Evolutionary conservation across 1,140 invertebrate species (phyloP).

Genomic region (Eulimnadia texana): DNA sequence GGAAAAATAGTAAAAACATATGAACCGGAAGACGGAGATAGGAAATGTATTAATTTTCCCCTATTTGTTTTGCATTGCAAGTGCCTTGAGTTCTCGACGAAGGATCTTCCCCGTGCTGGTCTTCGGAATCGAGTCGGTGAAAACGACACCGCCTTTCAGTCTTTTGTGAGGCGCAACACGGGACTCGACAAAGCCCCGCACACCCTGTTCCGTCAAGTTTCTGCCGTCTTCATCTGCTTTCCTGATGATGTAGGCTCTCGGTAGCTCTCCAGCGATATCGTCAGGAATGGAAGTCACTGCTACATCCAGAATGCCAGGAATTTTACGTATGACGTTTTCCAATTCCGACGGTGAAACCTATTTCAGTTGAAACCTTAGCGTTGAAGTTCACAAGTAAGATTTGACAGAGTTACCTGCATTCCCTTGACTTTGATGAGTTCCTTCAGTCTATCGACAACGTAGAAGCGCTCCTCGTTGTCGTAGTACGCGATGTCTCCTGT

Average conservation of each 20-base stretch:
- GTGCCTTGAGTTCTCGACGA: slow-evolving; percentile 25
- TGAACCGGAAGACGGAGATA: no score
- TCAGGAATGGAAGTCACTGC: slow-evolving; percentile 34
- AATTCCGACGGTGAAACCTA: slow-evolving; percentile 24
- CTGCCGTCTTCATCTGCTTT: slow-evolving; percentile 7
- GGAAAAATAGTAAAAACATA: no score
- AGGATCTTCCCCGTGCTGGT: slow-evolving; percentile 30
- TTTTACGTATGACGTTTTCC: slow-evolving; percentile 26
- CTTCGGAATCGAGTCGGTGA: slow-evolving; percentile 30
- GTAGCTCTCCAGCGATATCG: slow-evolving; percentile 31
- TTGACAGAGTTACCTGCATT: slow-evolving; percentile 29
- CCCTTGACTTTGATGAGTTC: slow-evolving; percentile 42
- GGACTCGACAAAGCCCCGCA: slow-evolving; percentile 19
- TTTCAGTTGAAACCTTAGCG: neutral
- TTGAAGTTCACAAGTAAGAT: neutral
- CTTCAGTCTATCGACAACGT: slow-evolving; percentile 44
- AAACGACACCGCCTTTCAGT: slow-evolving; percentile 26
- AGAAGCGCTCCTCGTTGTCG: slow-evolving; percentile 37
- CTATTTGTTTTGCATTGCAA: no score
- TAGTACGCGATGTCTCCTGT: slow-evolving; percentile 50
- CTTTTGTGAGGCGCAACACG: slow-evolving; percentile 15
- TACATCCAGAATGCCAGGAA: slow-evolving; percentile 29
- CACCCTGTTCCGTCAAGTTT: no score
- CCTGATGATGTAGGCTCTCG: slow-evolving; percentile 23
- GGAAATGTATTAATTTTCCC: no score